Conservation (phyloP, 2,113 vertebrate species). For the Tylochromis polylepis region DNA sequence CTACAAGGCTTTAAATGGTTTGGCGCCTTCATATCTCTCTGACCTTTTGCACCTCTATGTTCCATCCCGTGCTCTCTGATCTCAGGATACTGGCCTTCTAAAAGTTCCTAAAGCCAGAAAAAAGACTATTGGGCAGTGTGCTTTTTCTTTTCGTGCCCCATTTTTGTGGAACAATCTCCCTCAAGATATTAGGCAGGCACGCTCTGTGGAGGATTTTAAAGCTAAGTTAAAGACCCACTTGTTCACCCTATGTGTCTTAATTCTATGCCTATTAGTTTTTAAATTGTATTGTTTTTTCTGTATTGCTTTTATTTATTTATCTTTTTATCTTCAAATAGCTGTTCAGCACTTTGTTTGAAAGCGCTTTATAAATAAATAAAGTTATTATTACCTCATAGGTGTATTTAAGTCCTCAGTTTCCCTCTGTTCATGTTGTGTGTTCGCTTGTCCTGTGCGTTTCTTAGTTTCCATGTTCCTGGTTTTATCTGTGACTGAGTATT, state of each 20-base stretch:
- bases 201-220: neutral
- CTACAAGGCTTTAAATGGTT: too few relatives aligned
- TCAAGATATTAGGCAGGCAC: neutral
- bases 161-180: neutral
- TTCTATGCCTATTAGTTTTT: fast-evolving
- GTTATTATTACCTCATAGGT: neutral
- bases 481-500: neutral
- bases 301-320: neutral
- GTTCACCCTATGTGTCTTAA: neutral
- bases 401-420: neutral
- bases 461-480: neutral
- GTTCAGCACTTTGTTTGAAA: neutral
- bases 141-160: fast-evolving
- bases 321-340: neutral
- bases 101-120: too few relatives aligned
- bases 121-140: fast-evolving
- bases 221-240: neutral
- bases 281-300: neutral
- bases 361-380: neutral
- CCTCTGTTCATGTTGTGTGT: neutral
- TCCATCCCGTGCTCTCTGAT: too few relatives aligned
- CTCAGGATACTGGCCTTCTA: too few relatives aligned
- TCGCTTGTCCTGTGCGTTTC: neutral
- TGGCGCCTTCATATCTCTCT: too few relatives aligned
- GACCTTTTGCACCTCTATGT: too few relatives aligned